Base-by-base conservation (phyloP, 2,113 vertebrate species). In the Callopanchax toddi region DNA sequence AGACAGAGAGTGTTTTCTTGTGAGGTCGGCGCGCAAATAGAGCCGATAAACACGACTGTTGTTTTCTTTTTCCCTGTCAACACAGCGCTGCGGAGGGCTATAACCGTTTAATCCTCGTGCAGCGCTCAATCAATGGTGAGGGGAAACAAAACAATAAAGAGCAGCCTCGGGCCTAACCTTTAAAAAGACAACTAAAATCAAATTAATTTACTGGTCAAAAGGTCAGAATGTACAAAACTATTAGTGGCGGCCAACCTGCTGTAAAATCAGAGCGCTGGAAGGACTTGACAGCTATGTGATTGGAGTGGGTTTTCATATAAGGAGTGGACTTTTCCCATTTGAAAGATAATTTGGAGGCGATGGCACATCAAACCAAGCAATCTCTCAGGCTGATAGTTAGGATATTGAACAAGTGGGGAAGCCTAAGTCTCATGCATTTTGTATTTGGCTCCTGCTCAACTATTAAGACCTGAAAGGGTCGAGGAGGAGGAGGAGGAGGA, bases 351-450 rank as follows among this genome's bases (percentile, higher is more conserved):
- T 90, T 89, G 75, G 80, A 66, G 82, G 74, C 40, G 40, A 84
- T 87, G 84, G 84, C 86, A 77, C 87, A 91, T 88, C 82, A 91
- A 89, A 89, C 79, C 79, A 86, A 68, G 82, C 89, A 91, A 92
- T 93, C 86, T 91, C 76, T 89, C 68, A 55, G 61, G 67, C 74
- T 91, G 90, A 92, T 92, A 84, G 87, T 87, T 76, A 81, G 89
- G 87, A 91, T 91, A 93, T 92, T 92, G 92, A 91, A 91, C 90
- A 92, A 90, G 93, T 89, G 89, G 90, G 84, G 74, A 87, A 81
- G 73, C 73, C 84, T 81, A 77, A 85, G 78, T 78, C 80, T 93
- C 89, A 91, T 92, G 83, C 89, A 91, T 91, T 92, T 91, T 91
- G 85, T 59, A 91, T 92, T 87, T 72, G 76, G 84, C 76, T 75